Conservation (phyloP, 2,113 vertebrate species). For the Hypanus sabinus region DNA sequence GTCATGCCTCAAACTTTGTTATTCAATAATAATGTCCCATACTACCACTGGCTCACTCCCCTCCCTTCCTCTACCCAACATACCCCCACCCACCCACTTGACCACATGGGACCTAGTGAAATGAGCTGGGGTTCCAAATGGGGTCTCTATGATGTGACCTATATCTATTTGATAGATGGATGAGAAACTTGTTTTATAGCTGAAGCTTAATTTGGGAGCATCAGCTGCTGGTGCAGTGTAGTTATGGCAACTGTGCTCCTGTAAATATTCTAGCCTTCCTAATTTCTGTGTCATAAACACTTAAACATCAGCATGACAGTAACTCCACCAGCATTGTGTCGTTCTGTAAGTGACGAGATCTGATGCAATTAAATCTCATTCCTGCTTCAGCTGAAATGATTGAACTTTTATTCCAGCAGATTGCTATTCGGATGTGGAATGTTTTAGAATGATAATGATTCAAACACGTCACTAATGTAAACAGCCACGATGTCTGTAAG, state of each 20-base stretch:
- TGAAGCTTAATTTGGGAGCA: slow-evolving; percentile 62
- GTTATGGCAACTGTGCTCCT: slow-evolving; percentile 71
- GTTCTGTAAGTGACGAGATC: slow-evolving; percentile 56
- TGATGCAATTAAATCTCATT: slow-evolving; percentile 55
- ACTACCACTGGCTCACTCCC: slow-evolving; percentile 44
- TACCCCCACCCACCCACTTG: slow-evolving; percentile 57
- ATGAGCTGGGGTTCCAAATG: slow-evolving; percentile 76
- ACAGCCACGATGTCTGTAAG: slow-evolving; percentile 65
- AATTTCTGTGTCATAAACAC: slow-evolving; percentile 31
- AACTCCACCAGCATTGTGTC: slow-evolving; percentile 48
- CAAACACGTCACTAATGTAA: slow-evolving; percentile 65
- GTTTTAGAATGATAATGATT: slow-evolving; percentile 77
- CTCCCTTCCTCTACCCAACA: slow-evolving; percentile 46
- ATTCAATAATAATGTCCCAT: not conserved
- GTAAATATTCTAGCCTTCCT: slow-evolving; percentile 49
- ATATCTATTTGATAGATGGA: slow-evolving; percentile 75
- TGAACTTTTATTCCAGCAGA: slow-evolving; percentile 71
- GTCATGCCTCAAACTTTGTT: not conserved
- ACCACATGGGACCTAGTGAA: slow-evolving; percentile 76
- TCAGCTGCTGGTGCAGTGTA: slow-evolving; percentile 71
- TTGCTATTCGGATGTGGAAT: slow-evolving; percentile 73
- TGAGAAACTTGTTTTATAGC: slow-evolving; percentile 72
- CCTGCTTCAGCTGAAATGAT: slow-evolving; percentile 62
- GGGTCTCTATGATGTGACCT: slow-evolving; percentile 76
- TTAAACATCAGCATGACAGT: slow-evolving; percentile 32